Percentiles rank a stretch among this genome's conserved stretches.
Evolutionary conservation across 2,113 vertebrate species (phyloP).

Genomic region (Mastomys natalensis): DNA sequence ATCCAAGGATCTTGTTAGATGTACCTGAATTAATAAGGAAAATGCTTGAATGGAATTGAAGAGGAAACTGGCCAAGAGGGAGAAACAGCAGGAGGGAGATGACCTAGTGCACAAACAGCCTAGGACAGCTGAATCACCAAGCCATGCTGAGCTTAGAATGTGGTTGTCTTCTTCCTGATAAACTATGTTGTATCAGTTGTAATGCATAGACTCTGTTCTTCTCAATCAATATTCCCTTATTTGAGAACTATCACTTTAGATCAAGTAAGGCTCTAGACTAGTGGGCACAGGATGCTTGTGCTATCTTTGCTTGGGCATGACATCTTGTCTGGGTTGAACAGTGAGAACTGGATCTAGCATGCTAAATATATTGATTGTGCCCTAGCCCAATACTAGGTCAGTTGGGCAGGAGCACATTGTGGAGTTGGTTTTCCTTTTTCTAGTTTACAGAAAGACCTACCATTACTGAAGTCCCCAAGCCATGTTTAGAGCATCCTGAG

Average conservation of each 20-base stretch:
- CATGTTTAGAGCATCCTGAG: background rate
- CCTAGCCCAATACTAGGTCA: background rate
- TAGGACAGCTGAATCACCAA: conserved; percentile 15
- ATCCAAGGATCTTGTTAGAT: background rate
- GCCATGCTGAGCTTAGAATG: background rate
- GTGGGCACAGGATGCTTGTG: background rate
- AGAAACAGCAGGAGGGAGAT: background rate
- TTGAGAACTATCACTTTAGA: background rate
- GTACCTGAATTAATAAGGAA: background rate
- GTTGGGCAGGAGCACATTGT: background rate
- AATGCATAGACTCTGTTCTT: background rate
- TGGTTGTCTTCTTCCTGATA: conserved; percentile 20
- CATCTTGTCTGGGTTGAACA: background rate
- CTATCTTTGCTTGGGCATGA: background rate
- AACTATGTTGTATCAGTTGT: background rate
- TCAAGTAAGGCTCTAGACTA: background rate
- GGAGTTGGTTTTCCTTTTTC: background rate
- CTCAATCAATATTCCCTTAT: conserved; percentile 18
- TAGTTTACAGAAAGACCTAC: background rate
- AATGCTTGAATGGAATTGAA: background rate
- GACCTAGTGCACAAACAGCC: background rate
- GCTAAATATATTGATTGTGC: background rate
- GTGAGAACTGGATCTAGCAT: background rate
- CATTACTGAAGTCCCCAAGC: background rate
- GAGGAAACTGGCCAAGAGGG: background rate